Evolutionary conservation across 2,888 invertebrate genomes (phyloP).

Genomic region (Lasioglossum zephyrum): DNA sequence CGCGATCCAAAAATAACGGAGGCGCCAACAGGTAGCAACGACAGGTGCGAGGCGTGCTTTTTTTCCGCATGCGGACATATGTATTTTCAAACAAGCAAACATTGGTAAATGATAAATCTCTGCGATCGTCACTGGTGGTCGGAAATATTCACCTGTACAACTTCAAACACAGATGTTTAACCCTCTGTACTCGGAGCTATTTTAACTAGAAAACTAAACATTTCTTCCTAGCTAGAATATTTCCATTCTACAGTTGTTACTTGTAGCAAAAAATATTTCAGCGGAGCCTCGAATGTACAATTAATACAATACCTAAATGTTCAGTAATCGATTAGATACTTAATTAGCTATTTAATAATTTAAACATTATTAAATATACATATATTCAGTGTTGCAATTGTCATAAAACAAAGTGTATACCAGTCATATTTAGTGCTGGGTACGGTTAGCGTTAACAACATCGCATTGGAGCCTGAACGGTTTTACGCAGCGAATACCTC

Average conservation of each 20-base stretch:
- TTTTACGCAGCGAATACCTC: slow-evolving; percentile 31
- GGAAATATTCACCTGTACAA: background rate
- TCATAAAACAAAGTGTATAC: background rate
- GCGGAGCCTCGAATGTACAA: too few species aligned
- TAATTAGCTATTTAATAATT: too few species aligned
- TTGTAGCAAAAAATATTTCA: too few species aligned
- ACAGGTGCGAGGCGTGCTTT: background rate
- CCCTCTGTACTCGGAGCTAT: too few species aligned
- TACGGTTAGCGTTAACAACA: background rate
- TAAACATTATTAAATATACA: too few species aligned
- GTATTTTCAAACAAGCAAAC: background rate
- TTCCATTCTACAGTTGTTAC: too few species aligned
- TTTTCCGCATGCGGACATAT: background rate
- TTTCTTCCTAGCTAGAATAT: too few species aligned
- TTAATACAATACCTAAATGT: too few species aligned
- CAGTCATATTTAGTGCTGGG: background rate
- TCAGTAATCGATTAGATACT: too few species aligned
- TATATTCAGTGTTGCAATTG: background rate
- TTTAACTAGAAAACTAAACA: too few species aligned
- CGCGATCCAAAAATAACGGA: slow-evolving; percentile 48
- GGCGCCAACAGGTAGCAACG: slow-evolving; percentile 22
- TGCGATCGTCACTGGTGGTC: background rate
- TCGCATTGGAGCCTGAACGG: background rate
- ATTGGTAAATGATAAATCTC: slow-evolving; percentile 7
- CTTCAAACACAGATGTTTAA: slow-evolving; percentile 5